Conservation (phyloP, 1,140 invertebrate genomes). For the Heterodera schachtii region DNA sequence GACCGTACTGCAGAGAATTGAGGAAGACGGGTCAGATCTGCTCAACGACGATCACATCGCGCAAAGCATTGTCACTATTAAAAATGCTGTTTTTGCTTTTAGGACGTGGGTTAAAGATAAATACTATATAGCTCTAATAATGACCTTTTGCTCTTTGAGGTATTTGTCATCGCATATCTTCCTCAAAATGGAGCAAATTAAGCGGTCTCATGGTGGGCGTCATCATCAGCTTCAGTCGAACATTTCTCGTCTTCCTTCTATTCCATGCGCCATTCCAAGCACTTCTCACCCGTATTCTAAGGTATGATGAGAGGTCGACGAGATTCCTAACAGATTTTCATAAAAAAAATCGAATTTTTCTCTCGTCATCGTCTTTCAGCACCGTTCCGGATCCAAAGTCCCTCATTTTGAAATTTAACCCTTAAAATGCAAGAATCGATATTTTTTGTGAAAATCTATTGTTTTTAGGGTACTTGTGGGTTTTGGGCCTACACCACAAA, state of each 20-base stretch:
- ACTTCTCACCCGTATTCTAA: constrained; percentile 34
- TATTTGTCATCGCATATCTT: constrained; percentile 46
- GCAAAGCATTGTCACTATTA: constrained; percentile 42
- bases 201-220: constrained; percentile 38
- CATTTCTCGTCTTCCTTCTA: constrained; percentile 11
- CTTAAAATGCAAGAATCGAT: too few relatives aligned
- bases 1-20: constrained; percentile 33
- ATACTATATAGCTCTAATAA: too few relatives aligned
- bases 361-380: too few relatives aligned
- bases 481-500: too few relatives aligned
- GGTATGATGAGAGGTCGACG: neutral
- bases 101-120: constrained; percentile 48
- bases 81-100: constrained; percentile 42
- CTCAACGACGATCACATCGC: constrained; percentile 33
- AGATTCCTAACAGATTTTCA: too few relatives aligned
- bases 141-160: constrained; percentile 15
- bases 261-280: constrained; percentile 33
- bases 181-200: constrained; percentile 53
- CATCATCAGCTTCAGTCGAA: constrained; percentile 18
- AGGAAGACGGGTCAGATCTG: constrained; percentile 30
- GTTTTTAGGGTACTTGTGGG: too few relatives aligned
- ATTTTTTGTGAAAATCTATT: too few relatives aligned
- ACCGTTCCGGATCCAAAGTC: too few relatives aligned
- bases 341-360: too few relatives aligned
- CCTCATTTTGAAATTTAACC: too few relatives aligned